A percentile compares a stretch with the other conserved stretches of the same genome.
Evolutionary conservation across 2,888 invertebrate species (phyloP).

Genomic region (Eupeodes latifasciatus): DNA sequence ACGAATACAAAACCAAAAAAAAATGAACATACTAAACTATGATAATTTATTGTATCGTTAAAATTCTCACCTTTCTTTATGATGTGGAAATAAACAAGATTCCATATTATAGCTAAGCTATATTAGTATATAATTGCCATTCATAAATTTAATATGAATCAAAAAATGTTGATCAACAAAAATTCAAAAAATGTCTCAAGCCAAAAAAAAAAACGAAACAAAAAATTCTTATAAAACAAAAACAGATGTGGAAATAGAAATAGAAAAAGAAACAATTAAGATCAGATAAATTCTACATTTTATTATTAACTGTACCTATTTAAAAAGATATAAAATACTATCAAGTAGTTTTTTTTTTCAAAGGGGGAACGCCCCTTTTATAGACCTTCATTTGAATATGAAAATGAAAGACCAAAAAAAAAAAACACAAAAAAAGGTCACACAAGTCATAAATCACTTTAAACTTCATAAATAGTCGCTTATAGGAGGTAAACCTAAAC

Average conservation of each 20-base stretch:
- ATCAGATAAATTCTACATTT: conserved; percentile 46
- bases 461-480: conserved; percentile 21
- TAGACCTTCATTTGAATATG: conserved; percentile 18
- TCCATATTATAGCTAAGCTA: not conserved
- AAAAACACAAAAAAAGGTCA: conserved; percentile 61
- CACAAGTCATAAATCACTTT: conserved; percentile 65
- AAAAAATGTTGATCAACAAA: not conserved
- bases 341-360: not conserved
- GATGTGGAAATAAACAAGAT: conserved; percentile 6
- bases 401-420: not conserved
- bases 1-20: no score
- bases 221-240: conserved; percentile 3
- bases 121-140: conserved; percentile 2
- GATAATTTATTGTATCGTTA: not conserved
- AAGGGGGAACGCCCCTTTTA: conserved; percentile 62
- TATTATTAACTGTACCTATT: conserved; percentile 41
- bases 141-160: conserved; percentile 31
- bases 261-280: conserved; percentile 32
- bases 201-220: not conserved
- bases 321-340: conserved; percentile 25
- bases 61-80: conserved; percentile 11
- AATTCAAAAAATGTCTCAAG: not conserved
- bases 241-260: not conserved
- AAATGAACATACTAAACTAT: not conserved
- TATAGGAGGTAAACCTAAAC: no score